Evolutionary conservation across 2,797 vertebrate species (phyloP).

Genomic region (Rhyacichthys aspro): DNA sequence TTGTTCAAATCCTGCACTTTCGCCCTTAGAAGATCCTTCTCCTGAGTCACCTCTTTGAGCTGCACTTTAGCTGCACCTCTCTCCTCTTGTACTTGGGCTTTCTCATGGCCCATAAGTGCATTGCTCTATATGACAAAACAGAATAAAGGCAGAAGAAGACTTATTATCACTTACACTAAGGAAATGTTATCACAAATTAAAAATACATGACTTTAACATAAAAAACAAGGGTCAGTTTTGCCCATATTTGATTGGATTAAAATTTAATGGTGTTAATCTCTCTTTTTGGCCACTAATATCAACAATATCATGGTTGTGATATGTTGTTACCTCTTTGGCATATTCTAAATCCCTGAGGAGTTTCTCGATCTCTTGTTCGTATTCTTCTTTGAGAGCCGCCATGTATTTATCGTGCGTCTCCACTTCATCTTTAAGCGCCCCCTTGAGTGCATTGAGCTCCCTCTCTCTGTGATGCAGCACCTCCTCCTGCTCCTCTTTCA

Average conservation of each 20-base stretch:
- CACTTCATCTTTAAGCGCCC: conserved; percentile 92
- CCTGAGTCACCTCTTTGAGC: conserved; percentile 78
- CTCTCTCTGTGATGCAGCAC: conserved; percentile 85
- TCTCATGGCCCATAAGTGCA: conserved; percentile 77
- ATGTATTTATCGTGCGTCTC: conserved; percentile 90
- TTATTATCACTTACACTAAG: not conserved
- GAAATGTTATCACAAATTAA: no score
- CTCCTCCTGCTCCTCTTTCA: conserved; percentile 93
- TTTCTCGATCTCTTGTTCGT: conserved; percentile 81
- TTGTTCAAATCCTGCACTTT: conserved; percentile 78
- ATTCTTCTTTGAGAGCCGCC: conserved; percentile 88
- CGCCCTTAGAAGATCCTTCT: conserved; percentile 81
- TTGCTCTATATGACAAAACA: conserved; percentile 75
- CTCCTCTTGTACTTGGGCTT: conserved; percentile 74
- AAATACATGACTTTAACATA: no score
- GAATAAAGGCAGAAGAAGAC: not conserved
- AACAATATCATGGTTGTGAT: no score
- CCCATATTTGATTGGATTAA: no score
- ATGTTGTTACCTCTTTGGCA: conserved; percentile 82
- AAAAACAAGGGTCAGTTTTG: no score
- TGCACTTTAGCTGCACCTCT: conserved; percentile 63
- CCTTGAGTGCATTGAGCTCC: conserved; percentile 90
- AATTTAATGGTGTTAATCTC: no score
- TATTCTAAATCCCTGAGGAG: conserved; percentile 82
- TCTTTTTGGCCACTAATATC: no score